phyloP scores from a whole-genome alignment of 1,140 invertebrate genomes.

The Zaprionus lachaisei region DNA sequence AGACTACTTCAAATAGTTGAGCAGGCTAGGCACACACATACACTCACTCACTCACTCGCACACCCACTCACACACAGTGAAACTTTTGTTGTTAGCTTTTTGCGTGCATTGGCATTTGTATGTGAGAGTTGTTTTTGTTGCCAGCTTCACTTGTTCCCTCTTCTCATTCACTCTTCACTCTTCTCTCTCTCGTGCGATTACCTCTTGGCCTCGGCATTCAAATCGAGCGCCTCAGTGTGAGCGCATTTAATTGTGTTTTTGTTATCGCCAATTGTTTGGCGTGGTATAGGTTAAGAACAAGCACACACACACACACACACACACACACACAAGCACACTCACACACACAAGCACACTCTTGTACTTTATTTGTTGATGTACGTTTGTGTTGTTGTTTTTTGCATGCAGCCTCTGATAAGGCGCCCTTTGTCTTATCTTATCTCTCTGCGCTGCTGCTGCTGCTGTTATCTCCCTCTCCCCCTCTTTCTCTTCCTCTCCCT shows the following conservation, averaged over 20 bases:
- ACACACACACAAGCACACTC: conserved; percentile 30
- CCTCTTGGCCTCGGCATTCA: conserved; percentile 62
- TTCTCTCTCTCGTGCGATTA: conserved; percentile 42
- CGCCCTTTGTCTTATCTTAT: conserved; percentile 45
- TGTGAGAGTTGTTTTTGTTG: conserved; percentile 40
- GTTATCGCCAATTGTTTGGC: conserved; percentile 49
- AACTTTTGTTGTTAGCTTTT: conserved; percentile 44
- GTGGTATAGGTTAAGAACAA: conserved; percentile 63
- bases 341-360: neutral
- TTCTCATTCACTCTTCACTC: neutral
- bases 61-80: conserved; percentile 8
- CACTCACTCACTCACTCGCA: neutral
- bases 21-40: conserved; percentile 10
- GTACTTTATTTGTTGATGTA: neutral
- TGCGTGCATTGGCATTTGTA: conserved; percentile 45
- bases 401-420: conserved; percentile 54
- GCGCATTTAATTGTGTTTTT: conserved; percentile 45
- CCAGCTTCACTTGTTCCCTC: neutral
- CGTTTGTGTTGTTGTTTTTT: conserved; percentile 22
- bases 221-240: conserved; percentile 26
- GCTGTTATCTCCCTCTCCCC: conserved; percentile 5
- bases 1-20: conserved; percentile 51
- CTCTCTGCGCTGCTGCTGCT: conserved; percentile 4
- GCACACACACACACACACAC: conserved; percentile 22
- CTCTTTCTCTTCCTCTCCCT: neutral